These are phyloP conservation scores for Tokudaia tokunoshimensis DNA, from an alignment of 2,797 vertebrate species.

Conservation along the genomic window DNA sequence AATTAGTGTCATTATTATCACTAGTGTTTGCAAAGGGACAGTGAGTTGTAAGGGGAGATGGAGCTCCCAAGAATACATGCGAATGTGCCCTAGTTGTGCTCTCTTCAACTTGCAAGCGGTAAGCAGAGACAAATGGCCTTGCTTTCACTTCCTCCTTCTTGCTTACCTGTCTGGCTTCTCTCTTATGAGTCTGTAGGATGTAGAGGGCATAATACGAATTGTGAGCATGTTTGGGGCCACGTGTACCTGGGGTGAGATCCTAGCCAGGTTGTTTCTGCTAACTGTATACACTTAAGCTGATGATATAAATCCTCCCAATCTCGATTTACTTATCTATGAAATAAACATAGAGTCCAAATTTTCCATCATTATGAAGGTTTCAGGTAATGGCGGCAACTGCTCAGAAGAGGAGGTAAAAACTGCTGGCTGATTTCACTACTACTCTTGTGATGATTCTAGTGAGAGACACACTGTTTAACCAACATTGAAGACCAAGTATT, in stretches of 20 bases:
- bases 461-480: neutral
- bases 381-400: neutral
- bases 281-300: neutral
- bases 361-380: neutral
- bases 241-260: no score
- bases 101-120: neutral
- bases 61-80: rapidly evolving
- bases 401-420: neutral
- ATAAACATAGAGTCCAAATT: neutral
- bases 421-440: neutral
- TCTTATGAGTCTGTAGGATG: neutral
- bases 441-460: neutral
- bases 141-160: neutral
- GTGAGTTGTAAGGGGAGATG: neutral
- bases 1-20: neutral
- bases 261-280: neutral
- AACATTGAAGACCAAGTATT: neutral
- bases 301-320: neutral
- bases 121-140: neutral
- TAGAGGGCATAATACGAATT: neutral
- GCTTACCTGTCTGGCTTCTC: no score
- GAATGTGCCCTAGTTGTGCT: neutral
- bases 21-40: neutral
- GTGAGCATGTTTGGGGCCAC: neutral
- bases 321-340: conserved; percentile 24